Conservation (phyloP, 2,797 vertebrate genomes). For the Onychomys arenicola region DNA sequence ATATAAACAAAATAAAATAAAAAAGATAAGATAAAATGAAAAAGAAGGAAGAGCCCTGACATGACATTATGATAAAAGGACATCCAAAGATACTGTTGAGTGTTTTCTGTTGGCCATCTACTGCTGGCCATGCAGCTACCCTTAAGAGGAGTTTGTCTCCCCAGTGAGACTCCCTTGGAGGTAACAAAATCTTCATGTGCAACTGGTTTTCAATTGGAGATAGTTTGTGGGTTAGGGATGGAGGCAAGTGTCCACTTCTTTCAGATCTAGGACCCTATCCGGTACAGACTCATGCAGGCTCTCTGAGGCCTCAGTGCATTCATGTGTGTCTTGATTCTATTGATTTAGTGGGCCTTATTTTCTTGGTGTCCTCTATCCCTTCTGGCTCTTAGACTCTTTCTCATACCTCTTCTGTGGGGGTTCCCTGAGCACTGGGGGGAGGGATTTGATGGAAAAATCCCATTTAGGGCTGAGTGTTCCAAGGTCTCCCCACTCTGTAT, state of each 20-base stretch:
- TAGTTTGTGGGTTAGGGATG: neutral
- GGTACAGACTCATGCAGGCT: neutral
- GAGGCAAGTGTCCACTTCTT: neutral
- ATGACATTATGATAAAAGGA: neutral
- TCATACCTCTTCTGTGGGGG: neutral
- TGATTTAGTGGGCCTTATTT: neutral
- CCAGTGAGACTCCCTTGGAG: neutral
- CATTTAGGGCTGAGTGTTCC: neutral
- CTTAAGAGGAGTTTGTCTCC: neutral
- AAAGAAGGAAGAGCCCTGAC: neutral
- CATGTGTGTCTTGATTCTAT: neutral
- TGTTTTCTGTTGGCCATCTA: neutral
- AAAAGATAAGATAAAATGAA: neutral
- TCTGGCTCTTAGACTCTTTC: neutral
- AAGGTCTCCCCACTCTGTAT: neutral
- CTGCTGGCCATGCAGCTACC: neutral
- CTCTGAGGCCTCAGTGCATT: neutral
- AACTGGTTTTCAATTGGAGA: neutral
- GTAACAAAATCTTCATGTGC: neutral
- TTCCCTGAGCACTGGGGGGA: neutral
- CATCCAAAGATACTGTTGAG: neutral
- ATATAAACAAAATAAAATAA: neutral
- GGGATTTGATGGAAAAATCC: neutral
- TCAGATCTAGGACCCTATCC: neutral
- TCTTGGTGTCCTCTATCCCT: neutral